Evolutionary conservation across 2,888 invertebrate species (phyloP), one percentile per base, ranked within the genome.

Genomic region (Panzeria rudis): DNA sequence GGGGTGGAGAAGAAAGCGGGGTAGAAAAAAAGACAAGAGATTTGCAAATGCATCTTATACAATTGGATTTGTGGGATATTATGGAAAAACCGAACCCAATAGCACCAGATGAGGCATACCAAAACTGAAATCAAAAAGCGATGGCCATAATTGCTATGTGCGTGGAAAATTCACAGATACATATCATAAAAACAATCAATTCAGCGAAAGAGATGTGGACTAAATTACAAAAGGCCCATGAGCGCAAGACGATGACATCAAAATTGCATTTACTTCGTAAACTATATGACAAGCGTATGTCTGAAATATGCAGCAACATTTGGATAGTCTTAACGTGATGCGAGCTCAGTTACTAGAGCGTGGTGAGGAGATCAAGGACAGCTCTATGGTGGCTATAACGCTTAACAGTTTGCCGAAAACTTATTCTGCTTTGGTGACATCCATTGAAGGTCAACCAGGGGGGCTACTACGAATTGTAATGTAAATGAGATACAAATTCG

Each of bases 361-460:
- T n/a, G n/a, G n/a, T n/a, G n/a, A n/a, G n/a, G n/a, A n/a, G n/a
- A n/a, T n/a, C n/a, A n/a, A n/a, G n/a, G n/a, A n/a, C n/a, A n/a
- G n/a, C n/a, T n/a, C n/a, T n/a, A n/a, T n/a, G n/a, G n/a, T n/a
- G n/a, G n/a, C n/a, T n/a, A n/a, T 35, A 15, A n/a, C n/a, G n/a
- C n/a, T n/a, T n/a, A 56, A 56, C 32, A 32, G 56, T 29, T 32
- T 56, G 32, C 32, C 56, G 9, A 32, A 15, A n/a, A 54, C 23
- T n/a, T 59, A 44, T 32, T 59, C 59, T 17, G 17, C 38, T 13
- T 54, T 69, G 25, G 35, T 61, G 25, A 61, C 35, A 17, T 47
- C 50, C 2, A 73, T 61, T 61, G 44, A 71, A 25, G 71, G 56
- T 25, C 71, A 71, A 25, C 71, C 71, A n/a, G 71, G n/a, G n/a